Base-by-base conservation (phyloP, 2,797 vertebrate genomes). In the Synanceia verrucosa region DNA sequence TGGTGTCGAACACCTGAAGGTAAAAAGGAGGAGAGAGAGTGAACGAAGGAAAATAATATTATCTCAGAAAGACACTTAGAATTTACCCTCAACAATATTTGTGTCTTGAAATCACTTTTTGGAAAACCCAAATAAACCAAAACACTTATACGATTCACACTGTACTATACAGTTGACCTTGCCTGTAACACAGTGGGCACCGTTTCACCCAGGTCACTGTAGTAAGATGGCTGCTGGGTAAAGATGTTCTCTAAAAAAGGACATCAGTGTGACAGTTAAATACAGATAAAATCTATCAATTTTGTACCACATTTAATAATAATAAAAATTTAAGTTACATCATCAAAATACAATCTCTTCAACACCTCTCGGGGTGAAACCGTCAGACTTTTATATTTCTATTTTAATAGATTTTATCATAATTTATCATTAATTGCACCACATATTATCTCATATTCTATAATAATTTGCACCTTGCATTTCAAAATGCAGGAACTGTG, bases 111-210 rank as follows among this genome's bases (percentile, higher is more conserved):
- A 23, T 36, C 16, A 51, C 11, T 14, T 37, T 43, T 13, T 52
- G 36, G 12, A 26, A 65, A 59, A 37, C 1, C 21, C 7, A 37
- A 55, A 48, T 11, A 14, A 59, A 60, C 14, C 5, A 4, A 36
- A 48, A 26, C 1, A n/a, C 26, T 14, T 29, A 26, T 13, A 29
- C 1, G 3, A 18, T 3, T 21, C n/a, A 4, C 46, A 44, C n/a
- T n/a, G n/a, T n/a, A n/a, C n/a, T 26, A 24, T 6, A 11, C 4
- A 50, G 5, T 5, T 55, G 26, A 39, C 57, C 57, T 74, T 86
- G 97, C 97, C 95, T 97, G 96, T 39, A 97, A 90, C 73, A 99
- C 89, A 12, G 96, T 97, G 66, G 96, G 95, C 31, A 99, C 85
- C 0, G 94, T 96, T 85, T 97, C 96, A 2, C 96, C 93, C 61